Evolutionary conservation across 1,140 invertebrate genomes (phyloP).

Genomic region (Drosophila sturtevanti): DNA sequence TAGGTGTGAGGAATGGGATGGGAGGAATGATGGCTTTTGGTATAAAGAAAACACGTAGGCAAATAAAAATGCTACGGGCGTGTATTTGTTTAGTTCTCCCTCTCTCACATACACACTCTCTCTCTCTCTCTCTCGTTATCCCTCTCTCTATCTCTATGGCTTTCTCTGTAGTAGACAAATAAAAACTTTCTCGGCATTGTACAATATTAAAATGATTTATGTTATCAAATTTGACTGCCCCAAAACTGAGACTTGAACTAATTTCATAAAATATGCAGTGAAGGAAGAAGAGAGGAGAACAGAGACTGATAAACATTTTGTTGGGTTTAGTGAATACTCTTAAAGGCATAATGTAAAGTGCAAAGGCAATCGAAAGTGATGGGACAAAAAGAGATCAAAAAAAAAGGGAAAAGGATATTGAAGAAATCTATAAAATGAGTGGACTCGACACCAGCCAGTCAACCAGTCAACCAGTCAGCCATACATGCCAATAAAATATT

Average conservation of each 20-base stretch:
- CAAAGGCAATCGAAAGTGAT: not conserved
- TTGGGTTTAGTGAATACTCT: no score
- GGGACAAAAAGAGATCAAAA: no score
- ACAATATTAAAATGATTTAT: conserved; percentile 73
- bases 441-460: conserved; percentile 43
- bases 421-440: conserved; percentile 73
- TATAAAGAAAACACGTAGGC: conserved; percentile 68
- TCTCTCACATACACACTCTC: no score
- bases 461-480: not conserved
- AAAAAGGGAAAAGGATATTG: conserved; percentile 33
- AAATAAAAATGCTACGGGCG: conserved; percentile 70
- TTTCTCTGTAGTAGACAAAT: no score
- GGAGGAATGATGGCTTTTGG: no score
- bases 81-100: conserved; percentile 36
- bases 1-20: no score
- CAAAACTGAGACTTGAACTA: conserved; percentile 23
- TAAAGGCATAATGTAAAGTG: not conserved
- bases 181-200: conserved; percentile 35
- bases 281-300: conserved; percentile 8
- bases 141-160: no score
- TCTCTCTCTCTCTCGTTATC: no score
- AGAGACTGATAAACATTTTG: not conserved
- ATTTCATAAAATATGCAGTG: conserved; percentile 65
- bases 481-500: conserved; percentile 80
- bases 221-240: conserved; percentile 11